Evolutionary conservation across 2,797 vertebrate genomes (phyloP).

Genomic region (Halcyon smyrnensis): DNA sequence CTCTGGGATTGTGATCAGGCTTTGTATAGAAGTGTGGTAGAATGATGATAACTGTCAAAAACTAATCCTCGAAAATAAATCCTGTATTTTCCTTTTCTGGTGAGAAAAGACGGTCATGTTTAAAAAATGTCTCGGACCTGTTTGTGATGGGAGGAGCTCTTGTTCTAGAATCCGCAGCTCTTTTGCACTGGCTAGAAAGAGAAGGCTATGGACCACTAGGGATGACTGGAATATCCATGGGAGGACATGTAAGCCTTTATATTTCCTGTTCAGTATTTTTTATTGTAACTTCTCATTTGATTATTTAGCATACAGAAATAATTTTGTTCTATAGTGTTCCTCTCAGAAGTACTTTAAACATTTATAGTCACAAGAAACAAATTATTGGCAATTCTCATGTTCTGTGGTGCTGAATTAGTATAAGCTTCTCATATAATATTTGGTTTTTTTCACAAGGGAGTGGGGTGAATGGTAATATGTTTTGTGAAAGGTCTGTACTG

Average conservation of each 20-base stretch:
- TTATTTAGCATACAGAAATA: neutral
- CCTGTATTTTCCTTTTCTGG: conserved; percentile 69
- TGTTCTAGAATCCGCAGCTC: conserved; percentile 92
- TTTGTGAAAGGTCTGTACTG: neutral
- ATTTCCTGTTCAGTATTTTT: conserved; percentile 38
- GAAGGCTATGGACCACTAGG: conserved; percentile 96
- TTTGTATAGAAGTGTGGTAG: neutral
- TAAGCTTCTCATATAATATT: neutral
- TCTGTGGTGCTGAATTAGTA: neutral
- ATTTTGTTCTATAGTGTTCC: neutral
- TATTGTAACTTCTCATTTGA: conserved; percentile 26
- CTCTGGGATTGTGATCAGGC: neutral
- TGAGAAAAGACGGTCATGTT: conserved; percentile 89
- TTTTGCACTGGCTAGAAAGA: conserved; percentile 94
- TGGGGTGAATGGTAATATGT: neutral
- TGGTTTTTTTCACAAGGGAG: neutral
- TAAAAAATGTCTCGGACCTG: conserved; percentile 97
- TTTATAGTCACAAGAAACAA: neutral
- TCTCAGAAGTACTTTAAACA: conserved; percentile 1
- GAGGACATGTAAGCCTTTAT: conserved; percentile 91
- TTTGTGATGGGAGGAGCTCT: conserved; percentile 98
- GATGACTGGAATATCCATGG: conserved; percentile 99
- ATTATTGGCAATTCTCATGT: conserved; percentile 13
- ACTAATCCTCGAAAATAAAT: conserved; percentile 48
- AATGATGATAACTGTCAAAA: conserved; percentile 25